Conservation (phyloP, 2,888 invertebrate species). For the Latrodectus hesperus region DNA sequence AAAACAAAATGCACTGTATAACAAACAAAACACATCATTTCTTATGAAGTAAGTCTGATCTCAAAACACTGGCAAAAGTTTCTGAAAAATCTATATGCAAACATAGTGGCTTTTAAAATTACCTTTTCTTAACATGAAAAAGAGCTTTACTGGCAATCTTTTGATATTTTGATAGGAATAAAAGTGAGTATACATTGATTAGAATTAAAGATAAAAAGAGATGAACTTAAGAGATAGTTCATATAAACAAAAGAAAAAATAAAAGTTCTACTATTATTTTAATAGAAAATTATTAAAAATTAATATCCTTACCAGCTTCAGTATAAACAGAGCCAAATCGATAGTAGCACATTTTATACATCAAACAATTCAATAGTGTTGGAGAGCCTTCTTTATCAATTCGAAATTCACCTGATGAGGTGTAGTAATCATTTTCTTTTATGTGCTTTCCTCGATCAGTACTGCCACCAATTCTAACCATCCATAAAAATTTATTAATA, state of each 20-base stretch:
- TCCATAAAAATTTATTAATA: constrained; percentile 99
- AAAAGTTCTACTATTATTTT: background rate
- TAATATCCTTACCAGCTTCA: constrained; percentile 82
- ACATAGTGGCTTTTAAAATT: too few relatives aligned
- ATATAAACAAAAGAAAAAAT: background rate
- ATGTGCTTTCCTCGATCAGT: constrained; percentile 96
- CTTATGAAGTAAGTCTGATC: too few relatives aligned
- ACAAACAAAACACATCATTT: too few relatives aligned
- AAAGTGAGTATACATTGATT: too few relatives aligned
- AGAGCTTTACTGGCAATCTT: too few relatives aligned
- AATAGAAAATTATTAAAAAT: background rate
- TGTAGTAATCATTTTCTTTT: constrained; percentile 97
- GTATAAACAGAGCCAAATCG: constrained; percentile 97
- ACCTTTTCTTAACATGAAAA: too few relatives aligned
- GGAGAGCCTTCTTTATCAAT: constrained; percentile 95
- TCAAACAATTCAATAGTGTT: constrained; percentile 94
- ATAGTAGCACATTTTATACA: constrained; percentile 99
- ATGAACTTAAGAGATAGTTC: too few relatives aligned
- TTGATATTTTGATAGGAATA: too few relatives aligned
- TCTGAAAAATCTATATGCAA: too few relatives aligned
- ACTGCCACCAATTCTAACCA: constrained; percentile 97
- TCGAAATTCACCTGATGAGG: constrained; percentile 94
- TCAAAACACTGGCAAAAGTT: too few relatives aligned
- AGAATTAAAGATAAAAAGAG: too few relatives aligned
- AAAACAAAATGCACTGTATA: too few relatives aligned